A percentile compares a stretch with the other conserved stretches of the same genome.
phyloP scores from a whole-genome alignment of 1,140 invertebrate species.

The Ceratitis capitata region DNA sequence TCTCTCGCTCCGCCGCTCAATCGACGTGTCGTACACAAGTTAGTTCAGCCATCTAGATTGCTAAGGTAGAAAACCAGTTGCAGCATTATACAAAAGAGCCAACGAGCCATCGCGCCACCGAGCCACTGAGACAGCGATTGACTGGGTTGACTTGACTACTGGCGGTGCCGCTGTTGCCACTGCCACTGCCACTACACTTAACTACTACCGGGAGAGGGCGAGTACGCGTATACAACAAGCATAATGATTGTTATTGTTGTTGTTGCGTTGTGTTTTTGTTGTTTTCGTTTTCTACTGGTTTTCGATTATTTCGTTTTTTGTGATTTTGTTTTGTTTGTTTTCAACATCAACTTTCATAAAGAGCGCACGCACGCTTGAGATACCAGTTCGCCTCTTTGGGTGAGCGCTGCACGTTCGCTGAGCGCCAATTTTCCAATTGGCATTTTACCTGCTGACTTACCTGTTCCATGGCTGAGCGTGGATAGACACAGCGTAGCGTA shows the following conservation, averaged over 20 bases:
- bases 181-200: not conserved
- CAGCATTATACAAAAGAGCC: conserved; percentile 5
- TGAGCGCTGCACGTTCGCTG: not conserved
- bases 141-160: conserved; percentile 34
- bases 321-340: conserved; percentile 10
- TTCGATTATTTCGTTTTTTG: too few relatives aligned
- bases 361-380: not conserved
- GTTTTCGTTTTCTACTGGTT: not conserved
- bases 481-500: not conserved
- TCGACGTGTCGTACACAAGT: not conserved
- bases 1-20: not conserved
- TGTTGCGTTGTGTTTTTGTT: not conserved
- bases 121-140: not conserved
- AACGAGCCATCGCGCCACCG: conserved; percentile 8
- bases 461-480: not conserved
- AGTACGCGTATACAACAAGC: too few relatives aligned
- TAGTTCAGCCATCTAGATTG: not conserved
- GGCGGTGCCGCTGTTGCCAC: conserved; percentile 22
- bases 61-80: conserved; percentile 32
- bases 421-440: not conserved
- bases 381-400: not conserved
- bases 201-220: conserved; percentile 7
- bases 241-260: not conserved
- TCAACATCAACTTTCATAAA: not conserved
- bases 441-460: not conserved